Evolutionary conservation across 2,113 vertebrate genomes (phyloP).

Genomic region (Gulo gulo): DNA sequence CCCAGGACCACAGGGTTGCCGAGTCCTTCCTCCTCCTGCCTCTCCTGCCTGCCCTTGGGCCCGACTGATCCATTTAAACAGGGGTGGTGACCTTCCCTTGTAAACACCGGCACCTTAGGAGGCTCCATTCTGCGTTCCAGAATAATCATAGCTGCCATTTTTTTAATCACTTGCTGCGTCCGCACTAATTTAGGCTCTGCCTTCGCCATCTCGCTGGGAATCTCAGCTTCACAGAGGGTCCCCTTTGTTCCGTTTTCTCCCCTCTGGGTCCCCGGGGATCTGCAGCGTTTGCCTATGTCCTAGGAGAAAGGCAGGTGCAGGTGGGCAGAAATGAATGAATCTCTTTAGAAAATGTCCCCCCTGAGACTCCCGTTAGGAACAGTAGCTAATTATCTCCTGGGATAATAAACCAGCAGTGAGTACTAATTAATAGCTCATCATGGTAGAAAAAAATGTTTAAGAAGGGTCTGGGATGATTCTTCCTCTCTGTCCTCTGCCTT

Average conservation of each 20-base stretch:
- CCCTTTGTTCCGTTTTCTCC: background rate
- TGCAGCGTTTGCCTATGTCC: background rate
- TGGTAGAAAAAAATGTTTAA: background rate
- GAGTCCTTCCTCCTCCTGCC: background rate
- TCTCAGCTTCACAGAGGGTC: background rate
- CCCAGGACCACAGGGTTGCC: background rate
- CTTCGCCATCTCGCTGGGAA: background rate
- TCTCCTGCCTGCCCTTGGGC: background rate
- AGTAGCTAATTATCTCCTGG: background rate
- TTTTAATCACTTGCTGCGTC: background rate
- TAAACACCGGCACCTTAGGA: background rate
- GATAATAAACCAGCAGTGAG: background rate
- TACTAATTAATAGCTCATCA: constrained; percentile 14
- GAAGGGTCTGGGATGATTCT: background rate
- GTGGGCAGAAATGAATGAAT: background rate
- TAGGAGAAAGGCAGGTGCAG: background rate
- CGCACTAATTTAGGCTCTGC: background rate
- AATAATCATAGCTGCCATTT: background rate
- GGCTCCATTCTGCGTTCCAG: background rate
- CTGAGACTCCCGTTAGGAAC: background rate
- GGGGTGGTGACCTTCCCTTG: background rate
- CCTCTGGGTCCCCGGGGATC: background rate
- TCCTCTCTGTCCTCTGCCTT: background rate
- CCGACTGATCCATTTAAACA: background rate
- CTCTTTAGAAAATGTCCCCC: constrained; percentile 24